These are phyloP conservation scores for Nyctibius grandis DNA, from an alignment of 2,797 vertebrate genomes.

Conservation along the genomic window DNA sequence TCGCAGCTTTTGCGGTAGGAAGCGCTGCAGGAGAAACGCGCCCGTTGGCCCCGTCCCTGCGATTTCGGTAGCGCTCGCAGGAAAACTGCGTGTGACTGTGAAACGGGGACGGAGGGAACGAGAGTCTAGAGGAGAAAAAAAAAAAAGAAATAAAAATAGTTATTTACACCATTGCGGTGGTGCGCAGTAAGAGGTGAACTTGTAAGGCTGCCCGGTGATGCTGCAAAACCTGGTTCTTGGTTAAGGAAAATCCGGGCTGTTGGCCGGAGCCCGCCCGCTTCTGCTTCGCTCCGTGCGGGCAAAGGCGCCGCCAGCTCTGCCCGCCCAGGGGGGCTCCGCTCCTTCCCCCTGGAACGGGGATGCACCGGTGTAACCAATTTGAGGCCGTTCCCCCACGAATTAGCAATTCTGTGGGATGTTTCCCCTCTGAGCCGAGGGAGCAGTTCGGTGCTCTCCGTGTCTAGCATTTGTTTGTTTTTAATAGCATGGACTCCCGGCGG, in stretches of 20 bases:
- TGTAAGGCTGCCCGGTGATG: not conserved
- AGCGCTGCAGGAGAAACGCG: accelerated
- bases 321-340: not conserved
- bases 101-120: not conserved
- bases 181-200: not conserved
- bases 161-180: not conserved
- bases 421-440: accelerated
- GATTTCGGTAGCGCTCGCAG: not conserved
- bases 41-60: not conserved
- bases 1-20: too few species aligned
- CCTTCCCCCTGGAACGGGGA: not conserved
- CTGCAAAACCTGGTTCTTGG: not conserved
- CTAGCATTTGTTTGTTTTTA: not conserved
- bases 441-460: accelerated
- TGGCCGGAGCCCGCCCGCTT: not conserved
- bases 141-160: not conserved
- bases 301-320: not conserved
- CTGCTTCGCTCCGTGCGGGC: not conserved
- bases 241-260: not conserved
- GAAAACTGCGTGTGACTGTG: not conserved
- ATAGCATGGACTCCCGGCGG: accelerated
- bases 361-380: accelerated
- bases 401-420: accelerated
- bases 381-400: not conserved
- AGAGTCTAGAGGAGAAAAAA: accelerated